Percentiles rank a stretch among this genome's conserved stretches.
Conservation (phyloP, 2,797 vertebrate genomes). For the Tamandua tetradactyla region DNA sequence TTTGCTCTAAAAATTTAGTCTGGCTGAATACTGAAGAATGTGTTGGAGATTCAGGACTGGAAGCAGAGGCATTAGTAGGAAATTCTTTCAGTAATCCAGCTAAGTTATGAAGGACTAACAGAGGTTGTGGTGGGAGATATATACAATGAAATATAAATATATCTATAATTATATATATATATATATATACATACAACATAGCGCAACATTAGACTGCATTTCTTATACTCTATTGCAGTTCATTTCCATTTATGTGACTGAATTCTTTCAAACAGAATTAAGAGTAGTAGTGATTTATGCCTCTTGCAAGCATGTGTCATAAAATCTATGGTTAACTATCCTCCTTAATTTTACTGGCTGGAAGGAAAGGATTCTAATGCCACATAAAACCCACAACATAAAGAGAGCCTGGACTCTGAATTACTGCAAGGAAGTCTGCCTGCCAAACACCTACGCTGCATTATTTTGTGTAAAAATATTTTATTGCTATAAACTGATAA, state of each 20-base stretch:
- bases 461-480: not conserved
- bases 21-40: not conserved
- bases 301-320: not conserved
- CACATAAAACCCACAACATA: not conserved
- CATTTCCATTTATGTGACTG: not conserved
- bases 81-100: not conserved
- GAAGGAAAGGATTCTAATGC: not conserved
- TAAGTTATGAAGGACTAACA: not conserved
- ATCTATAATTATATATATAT: no score
- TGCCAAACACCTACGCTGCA: not conserved
- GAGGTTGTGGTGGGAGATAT: not conserved
- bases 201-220: not conserved
- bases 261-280: not conserved
- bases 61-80: not conserved
- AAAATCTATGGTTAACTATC: not conserved
- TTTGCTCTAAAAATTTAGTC: not conserved
- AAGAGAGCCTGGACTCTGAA: not conserved
- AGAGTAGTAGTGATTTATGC: not conserved
- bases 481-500: not conserved
- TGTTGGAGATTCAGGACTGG: not conserved
- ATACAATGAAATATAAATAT: no score
- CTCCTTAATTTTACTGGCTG: not conserved
- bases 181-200: not conserved
- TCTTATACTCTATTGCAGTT: not conserved
- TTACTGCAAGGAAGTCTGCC: not conserved